These are phyloP conservation scores for Aporrectodea caliginosa DNA, from an alignment of 1,140 invertebrate genomes.

Conservation along the genomic window DNA sequence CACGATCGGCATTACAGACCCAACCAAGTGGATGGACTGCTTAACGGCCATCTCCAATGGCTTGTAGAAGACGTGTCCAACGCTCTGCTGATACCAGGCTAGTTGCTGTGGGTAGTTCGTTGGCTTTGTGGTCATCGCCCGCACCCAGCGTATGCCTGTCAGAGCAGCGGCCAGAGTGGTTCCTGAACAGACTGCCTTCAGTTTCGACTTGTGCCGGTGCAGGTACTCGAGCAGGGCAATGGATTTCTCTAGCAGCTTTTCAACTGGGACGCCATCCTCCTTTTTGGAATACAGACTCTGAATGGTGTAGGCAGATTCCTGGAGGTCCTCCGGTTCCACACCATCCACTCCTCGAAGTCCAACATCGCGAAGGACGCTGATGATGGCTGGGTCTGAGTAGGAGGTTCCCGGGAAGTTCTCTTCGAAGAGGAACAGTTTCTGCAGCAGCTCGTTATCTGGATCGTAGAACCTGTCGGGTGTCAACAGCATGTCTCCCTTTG, in stretches of 20 bases:
- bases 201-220: neutral
- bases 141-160: slow-evolving; percentile 20
- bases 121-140: slow-evolving; percentile 9
- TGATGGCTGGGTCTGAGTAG: slow-evolving; percentile 20
- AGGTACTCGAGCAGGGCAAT: slow-evolving; percentile 28
- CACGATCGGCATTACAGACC: slow-evolving; percentile 27
- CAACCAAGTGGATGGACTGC: slow-evolving; percentile 7
- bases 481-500: slow-evolving; percentile 27
- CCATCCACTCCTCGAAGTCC: slow-evolving; percentile 29
- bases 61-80: slow-evolving; percentile 10
- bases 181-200: slow-evolving; percentile 15
- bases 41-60: slow-evolving; percentile 18
- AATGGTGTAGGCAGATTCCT: slow-evolving; percentile 14
- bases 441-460: slow-evolving; percentile 23
- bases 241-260: slow-evolving; percentile 15
- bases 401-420: slow-evolving; percentile 28
- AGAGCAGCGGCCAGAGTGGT: slow-evolving; percentile 13
- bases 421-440: slow-evolving; percentile 24
- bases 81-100: neutral
- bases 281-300: slow-evolving; percentile 14
- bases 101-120: slow-evolving; percentile 19
- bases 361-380: slow-evolving; percentile 23
- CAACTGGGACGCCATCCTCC: neutral
- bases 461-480: slow-evolving; percentile 30
- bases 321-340: slow-evolving; percentile 24